Evolutionary conservation across 1,140 invertebrate species (phyloP).

Genomic region (Drosophila sulfurigaster): DNA sequence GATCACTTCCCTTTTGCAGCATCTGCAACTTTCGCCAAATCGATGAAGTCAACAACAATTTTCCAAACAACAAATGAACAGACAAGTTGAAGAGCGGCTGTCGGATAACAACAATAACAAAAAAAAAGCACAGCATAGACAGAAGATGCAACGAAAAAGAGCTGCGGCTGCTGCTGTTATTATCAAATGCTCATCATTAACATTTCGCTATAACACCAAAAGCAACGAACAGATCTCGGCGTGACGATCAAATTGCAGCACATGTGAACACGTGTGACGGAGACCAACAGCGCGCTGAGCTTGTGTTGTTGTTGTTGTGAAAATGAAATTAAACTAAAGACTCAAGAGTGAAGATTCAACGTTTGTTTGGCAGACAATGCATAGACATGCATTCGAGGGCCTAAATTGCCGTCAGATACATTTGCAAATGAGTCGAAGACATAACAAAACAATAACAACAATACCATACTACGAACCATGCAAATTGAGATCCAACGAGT

Average conservation of each 20-base stretch:
- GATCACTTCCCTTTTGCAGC: conserved; percentile 27
- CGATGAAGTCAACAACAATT: conserved; percentile 20
- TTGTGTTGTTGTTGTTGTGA: conserved; percentile 50
- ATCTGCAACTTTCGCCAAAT: conserved; percentile 10
- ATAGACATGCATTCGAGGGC: conserved; percentile 30
- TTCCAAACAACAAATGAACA: conserved; percentile 26
- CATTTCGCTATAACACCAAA: conserved; percentile 57
- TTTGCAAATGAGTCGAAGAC: conserved; percentile 75
- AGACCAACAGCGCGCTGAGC: conserved; percentile 12
- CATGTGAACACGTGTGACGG: conserved; percentile 68
- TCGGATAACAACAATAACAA: conserved; percentile 58
- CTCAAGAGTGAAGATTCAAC: conserved; percentile 22
- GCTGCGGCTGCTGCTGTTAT: conserved; percentile 53
- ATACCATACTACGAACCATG: conserved; percentile 55
- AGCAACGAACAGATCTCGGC: conserved; percentile 52
- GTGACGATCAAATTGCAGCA: conserved; percentile 79
- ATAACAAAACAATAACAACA: conserved; percentile 57
- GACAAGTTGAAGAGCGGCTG: conserved; percentile 20
- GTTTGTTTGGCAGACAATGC: conserved; percentile 57
- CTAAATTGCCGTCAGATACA: conserved; percentile 78
- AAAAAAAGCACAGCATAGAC: conserved; percentile 27
- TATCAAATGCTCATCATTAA: conserved; percentile 81
- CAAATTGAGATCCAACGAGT: conserved; percentile 68
- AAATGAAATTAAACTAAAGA: conserved; percentile 78
- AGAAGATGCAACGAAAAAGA: conserved; percentile 4